Evolutionary conservation across 2,113 vertebrate genomes (phyloP).

Genomic region (Lutjanus erythropterus): DNA sequence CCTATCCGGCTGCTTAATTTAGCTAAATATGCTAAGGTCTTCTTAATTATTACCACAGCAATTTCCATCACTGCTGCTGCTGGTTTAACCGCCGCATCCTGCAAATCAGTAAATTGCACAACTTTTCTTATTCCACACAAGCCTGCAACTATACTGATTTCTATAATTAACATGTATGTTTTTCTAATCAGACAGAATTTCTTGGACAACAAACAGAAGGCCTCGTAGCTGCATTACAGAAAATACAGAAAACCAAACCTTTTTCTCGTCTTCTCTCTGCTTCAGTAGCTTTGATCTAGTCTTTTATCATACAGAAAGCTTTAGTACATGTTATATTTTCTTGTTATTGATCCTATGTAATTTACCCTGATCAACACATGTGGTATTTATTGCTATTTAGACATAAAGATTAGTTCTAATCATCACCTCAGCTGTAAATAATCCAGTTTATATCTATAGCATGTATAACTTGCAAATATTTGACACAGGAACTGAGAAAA

Average conservation of each 20-base stretch:
- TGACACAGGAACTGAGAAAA: not conserved
- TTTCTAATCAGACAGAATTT: slow-evolving; percentile 62
- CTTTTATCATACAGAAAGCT: not conserved
- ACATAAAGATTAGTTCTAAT: not conserved
- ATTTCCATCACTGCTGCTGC: slow-evolving; percentile 61
- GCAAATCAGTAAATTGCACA: slow-evolving; percentile 72
- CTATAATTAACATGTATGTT: slow-evolving; percentile 75
- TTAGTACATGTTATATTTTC: not conserved
- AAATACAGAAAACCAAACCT: not conserved
- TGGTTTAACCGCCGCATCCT: slow-evolving; percentile 35
- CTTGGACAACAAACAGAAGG: slow-evolving; percentile 34
- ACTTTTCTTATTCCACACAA: slow-evolving; percentile 50
- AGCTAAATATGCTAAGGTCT: slow-evolving; percentile 78
- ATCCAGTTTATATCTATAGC: not conserved
- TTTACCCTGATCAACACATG: not conserved
- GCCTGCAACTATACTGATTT: slow-evolving; percentile 65
- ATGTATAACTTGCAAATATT: not conserved
- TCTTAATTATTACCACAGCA: slow-evolving; percentile 68
- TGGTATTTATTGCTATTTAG: not conserved
- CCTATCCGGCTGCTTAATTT: slow-evolving; percentile 65
- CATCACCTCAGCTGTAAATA: not conserved
- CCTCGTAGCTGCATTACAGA: not conserved
- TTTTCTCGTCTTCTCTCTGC: not conserved
- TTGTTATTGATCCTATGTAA: not conserved
- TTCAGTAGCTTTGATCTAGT: not conserved